Conservation (phyloP, 2,797 vertebrate species). For the Hipposideros larvatus region DNA sequence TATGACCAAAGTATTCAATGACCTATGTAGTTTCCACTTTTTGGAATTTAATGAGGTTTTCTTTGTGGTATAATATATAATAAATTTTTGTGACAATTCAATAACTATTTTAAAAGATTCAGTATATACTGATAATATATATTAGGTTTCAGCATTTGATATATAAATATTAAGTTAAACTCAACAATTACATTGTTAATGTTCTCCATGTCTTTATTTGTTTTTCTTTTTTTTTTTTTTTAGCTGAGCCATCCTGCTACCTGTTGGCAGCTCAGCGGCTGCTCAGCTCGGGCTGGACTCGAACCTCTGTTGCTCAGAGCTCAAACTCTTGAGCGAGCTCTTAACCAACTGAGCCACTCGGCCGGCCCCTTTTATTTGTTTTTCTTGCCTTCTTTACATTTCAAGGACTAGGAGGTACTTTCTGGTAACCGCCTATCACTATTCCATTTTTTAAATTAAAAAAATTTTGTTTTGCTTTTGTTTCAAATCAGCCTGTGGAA, state of each 20-base stretch:
- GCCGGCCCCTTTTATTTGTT: background rate
- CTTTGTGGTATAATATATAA: background rate
- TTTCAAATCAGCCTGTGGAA: background rate
- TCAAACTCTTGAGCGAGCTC: no score
- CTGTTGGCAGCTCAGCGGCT: no score
- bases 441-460: background rate
- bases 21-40: background rate
- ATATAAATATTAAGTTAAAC: background rate
- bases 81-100: background rate
- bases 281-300: no score
- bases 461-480: background rate
- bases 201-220: background rate
- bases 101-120: background rate
- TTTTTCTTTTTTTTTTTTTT: background rate
- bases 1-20: background rate
- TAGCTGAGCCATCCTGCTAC: no score
- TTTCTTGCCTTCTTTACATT: background rate
- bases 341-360: no score
- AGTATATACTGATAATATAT: background rate
- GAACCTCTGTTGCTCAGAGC: no score
- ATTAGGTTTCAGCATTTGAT: background rate
- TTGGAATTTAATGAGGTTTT: background rate
- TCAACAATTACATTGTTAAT: background rate
- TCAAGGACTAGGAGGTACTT: background rate
- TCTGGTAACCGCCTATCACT: background rate